Conservation (phyloP, 2,888 invertebrate genomes). For the Brassicogethes aeneus region DNA sequence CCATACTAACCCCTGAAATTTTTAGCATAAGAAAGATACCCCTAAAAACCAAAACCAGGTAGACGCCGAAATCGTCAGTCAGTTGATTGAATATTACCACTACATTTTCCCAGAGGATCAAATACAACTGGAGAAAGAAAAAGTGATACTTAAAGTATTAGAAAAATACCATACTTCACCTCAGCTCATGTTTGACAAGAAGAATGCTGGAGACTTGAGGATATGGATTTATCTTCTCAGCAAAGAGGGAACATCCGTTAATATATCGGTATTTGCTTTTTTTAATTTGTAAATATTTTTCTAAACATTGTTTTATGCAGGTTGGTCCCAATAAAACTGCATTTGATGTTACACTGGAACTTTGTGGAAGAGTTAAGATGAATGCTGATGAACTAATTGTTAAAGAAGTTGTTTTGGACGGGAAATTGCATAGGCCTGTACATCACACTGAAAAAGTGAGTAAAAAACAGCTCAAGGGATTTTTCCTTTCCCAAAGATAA, state of each 20-base stretch:
- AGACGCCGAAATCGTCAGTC: slow-evolving; percentile 66
- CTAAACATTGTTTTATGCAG: slow-evolving; percentile 38
- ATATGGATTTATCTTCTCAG: slow-evolving; percentile 70
- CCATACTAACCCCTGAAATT: too few species aligned
- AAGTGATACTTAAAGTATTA: slow-evolving; percentile 64
- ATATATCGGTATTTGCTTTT: slow-evolving; percentile 50
- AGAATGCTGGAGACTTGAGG: slow-evolving; percentile 68
- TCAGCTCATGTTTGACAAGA: slow-evolving; percentile 49
- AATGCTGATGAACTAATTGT: slow-evolving; percentile 63
- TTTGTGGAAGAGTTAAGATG: slow-evolving; percentile 54
- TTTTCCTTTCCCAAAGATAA: too few species aligned
- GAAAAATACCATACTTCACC: slow-evolving; percentile 56
- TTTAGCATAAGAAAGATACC: too few species aligned
- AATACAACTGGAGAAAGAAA: slow-evolving; percentile 64
- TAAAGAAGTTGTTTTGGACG: slow-evolving; percentile 73
- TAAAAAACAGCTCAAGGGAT: too few species aligned
- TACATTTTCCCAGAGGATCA: slow-evolving; percentile 74
- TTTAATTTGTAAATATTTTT: slow-evolving; percentile 7
- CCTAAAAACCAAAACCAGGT: slow-evolving; percentile 35
- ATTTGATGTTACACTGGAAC: slow-evolving; percentile 63
- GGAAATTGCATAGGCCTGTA: slow-evolving; percentile 63
- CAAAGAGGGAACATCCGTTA: slow-evolving; percentile 48
- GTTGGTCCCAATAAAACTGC: slow-evolving; percentile 71
- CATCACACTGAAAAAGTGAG: slow-evolving; percentile 63
- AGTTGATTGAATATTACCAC: slow-evolving; percentile 66